phyloP scores from a whole-genome alignment of 2,888 invertebrate genomes.

The Bellardia pandia region DNA sequence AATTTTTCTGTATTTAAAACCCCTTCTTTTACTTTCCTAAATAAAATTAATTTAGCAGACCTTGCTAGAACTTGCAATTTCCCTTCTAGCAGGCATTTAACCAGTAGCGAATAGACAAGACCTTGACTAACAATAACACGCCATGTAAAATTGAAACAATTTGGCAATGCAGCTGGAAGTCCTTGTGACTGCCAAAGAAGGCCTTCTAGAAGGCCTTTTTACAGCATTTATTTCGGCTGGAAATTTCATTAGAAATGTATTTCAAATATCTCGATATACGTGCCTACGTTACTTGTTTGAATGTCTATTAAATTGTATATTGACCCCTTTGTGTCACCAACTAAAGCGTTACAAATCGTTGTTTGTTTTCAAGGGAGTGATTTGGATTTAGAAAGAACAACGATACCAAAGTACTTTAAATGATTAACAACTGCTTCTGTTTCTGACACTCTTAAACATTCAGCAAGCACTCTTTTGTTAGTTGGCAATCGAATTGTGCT shows the following conservation, averaged over 20 bases:
- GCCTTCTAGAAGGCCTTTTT: too few species aligned
- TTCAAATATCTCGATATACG: slow-evolving; percentile 2
- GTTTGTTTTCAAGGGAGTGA: slow-evolving; percentile 8
- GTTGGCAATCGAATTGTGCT: not conserved
- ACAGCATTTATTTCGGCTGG: too few species aligned
- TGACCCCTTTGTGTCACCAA: slow-evolving; percentile 31
- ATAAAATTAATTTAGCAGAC: too few species aligned
- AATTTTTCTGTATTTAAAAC: too few species aligned
- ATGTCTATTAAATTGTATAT: not conserved
- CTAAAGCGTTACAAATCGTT: slow-evolving; percentile 2
- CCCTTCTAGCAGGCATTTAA: too few species aligned
- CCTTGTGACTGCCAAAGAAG: too few species aligned
- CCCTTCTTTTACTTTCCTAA: too few species aligned
- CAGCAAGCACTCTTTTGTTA: not conserved
- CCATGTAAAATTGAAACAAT: too few species aligned
- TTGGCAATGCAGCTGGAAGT: too few species aligned
- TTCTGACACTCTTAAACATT: slow-evolving; percentile 11
- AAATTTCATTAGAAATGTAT: slow-evolving; percentile 8
- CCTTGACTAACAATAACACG: too few species aligned
- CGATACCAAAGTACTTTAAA: not conserved
- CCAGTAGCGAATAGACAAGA: too few species aligned
- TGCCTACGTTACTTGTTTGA: not conserved
- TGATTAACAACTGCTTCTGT: slow-evolving; percentile 37
- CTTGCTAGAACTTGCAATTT: too few species aligned
- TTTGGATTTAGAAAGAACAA: not conserved